Conservation (phyloP, 2,113 vertebrate species). For the Raja brachyura region DNA sequence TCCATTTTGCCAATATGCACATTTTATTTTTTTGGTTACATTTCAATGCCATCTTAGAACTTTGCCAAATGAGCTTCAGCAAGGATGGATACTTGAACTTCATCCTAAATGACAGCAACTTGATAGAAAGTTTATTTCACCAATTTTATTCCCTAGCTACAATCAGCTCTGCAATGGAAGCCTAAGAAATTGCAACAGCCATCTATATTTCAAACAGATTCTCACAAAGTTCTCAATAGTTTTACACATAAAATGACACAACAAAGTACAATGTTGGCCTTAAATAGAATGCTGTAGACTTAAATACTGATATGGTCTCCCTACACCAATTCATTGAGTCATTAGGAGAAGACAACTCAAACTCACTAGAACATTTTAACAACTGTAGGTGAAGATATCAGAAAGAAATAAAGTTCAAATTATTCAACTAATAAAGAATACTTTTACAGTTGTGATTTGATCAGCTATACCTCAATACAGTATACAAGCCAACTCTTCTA, state of each 20-base stretch:
- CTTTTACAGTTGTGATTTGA: not conserved
- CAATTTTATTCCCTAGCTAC: not conserved
- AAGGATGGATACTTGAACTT: too few relatives aligned
- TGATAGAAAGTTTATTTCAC: not conserved
- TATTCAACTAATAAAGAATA: not conserved
- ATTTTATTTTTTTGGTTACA: not conserved
- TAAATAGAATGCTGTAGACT: not conserved
- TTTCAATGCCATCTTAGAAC: not conserved
- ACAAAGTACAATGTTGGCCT: not conserved
- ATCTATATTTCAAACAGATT: too few relatives aligned
- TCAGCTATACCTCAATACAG: conserved; percentile 28
- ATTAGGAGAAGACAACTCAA: not conserved
- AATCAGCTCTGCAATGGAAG: not conserved
- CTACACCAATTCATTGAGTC: not conserved
- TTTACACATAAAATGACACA: not conserved
- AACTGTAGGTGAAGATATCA: not conserved
- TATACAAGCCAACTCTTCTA: conserved; percentile 29
- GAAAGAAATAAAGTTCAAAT: not conserved
- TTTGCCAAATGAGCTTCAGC: not conserved
- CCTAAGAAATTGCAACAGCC: not conserved
- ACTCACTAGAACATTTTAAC: not conserved
- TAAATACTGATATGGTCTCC: not conserved
- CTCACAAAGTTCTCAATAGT: not conserved
- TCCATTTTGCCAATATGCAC: not conserved
- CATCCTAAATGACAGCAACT: not conserved